Evolutionary conservation across 2,113 vertebrate genomes (phyloP).

Genomic region (Phaethon lepturus): DNA sequence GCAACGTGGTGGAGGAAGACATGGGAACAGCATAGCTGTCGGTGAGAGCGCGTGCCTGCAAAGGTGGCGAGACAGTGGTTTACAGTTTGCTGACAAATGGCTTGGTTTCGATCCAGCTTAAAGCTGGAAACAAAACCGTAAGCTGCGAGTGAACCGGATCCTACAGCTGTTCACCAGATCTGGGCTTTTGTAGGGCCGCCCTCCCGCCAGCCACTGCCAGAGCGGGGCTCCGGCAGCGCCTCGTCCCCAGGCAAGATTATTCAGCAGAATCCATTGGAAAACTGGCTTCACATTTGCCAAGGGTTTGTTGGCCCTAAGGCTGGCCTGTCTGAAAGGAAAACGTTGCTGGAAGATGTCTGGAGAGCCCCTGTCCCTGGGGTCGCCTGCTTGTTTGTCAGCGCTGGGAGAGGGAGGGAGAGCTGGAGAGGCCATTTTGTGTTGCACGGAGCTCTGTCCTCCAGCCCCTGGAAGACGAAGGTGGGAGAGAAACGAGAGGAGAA

Average conservation of each 20-base stretch:
- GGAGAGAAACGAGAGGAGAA: background rate
- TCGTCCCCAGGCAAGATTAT: background rate
- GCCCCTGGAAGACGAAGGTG: background rate
- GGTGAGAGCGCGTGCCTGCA: background rate
- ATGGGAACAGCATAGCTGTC: background rate
- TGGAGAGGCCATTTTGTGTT: background rate
- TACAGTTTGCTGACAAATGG: constrained; percentile 17
- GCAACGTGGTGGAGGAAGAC: background rate
- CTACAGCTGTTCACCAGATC: constrained; percentile 33
- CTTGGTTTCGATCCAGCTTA: constrained; percentile 3
- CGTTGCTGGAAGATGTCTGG: background rate
- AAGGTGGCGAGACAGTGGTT: constrained; percentile 3
- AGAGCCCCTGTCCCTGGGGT: background rate
- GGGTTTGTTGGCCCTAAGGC: background rate
- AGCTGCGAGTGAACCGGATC: background rate
- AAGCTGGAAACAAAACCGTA: background rate
- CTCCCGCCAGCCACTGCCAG: background rate
- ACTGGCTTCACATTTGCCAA: background rate
- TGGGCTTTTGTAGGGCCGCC: background rate
- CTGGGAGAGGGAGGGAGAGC: background rate
- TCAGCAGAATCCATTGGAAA: constrained; percentile 3
- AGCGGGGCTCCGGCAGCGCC: rapidly evolving
- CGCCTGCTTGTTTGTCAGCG: background rate
- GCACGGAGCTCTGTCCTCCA: background rate
- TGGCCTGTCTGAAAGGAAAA: background rate